These are phyloP conservation scores for Enteromius trimaculatus DNA, from an alignment of 2,797 vertebrate species.

Conservation along the genomic window DNA sequence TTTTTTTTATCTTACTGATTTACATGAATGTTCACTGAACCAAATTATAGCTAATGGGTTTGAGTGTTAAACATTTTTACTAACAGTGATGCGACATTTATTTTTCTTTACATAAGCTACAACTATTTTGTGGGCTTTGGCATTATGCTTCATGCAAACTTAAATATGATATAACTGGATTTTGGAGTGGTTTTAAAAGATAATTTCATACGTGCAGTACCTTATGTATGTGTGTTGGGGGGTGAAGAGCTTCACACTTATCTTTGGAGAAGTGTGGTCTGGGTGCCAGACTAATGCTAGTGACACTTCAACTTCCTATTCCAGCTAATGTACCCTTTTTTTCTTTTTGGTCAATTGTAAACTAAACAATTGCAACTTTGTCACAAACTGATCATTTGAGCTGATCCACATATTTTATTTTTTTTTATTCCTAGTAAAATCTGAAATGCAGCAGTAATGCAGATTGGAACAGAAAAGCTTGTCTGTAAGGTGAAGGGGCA, in stretches of 20 bases:
- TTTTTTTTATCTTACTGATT: no score
- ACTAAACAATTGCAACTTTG: neutral
- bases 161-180: neutral
- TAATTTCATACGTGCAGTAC: neutral
- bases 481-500: neutral
- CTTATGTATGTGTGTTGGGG: constrained; percentile 44
- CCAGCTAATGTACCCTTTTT: neutral
- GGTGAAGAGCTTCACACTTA: constrained; percentile 50
- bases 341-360: neutral
- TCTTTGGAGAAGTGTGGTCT: constrained; percentile 13
- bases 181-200: neutral
- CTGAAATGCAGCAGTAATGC: neutral
- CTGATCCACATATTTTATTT: neutral
- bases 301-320: constrained; percentile 32
- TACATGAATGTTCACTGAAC: no score
- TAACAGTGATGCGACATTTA: no score
- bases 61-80: no score
- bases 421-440: neutral
- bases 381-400: no score
- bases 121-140: neutral
- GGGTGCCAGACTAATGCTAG: constrained; percentile 28
- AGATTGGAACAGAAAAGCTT: neutral
- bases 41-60: no score
- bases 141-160: neutral
- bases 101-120: neutral